Conservation (phyloP, 2,888 invertebrate genomes). For the Chironomus tentans region DNA sequence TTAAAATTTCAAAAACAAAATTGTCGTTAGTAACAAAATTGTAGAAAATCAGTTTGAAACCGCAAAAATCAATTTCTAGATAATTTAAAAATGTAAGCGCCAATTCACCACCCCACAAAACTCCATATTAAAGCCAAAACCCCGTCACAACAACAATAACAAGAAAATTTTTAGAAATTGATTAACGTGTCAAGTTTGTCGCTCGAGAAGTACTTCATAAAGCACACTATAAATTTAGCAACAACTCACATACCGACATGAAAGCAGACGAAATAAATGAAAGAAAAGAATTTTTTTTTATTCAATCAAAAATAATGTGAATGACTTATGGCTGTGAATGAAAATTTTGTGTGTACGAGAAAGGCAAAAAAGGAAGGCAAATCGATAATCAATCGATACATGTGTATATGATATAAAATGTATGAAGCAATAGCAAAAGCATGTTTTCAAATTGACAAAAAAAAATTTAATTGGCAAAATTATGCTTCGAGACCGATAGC, state of each 20-base stretch:
- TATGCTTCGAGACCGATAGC: background rate
- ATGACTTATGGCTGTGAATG: constrained; percentile 11
- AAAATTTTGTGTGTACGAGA: background rate
- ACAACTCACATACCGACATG: constrained; percentile 1
- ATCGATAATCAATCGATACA: constrained; percentile 21
- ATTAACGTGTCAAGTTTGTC: constrained; percentile 6
- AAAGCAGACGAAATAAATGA: background rate
- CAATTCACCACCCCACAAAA: no score
- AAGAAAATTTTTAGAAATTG: background rate
- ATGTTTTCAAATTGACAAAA: constrained; percentile 22
- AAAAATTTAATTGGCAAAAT: constrained; percentile 25
- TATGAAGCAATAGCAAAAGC: background rate
- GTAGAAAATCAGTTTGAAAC: background rate
- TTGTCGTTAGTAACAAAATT: background rate
- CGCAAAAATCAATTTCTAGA: background rate
- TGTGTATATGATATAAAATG: background rate
- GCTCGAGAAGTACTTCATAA: constrained; percentile 4
- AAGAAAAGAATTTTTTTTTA: no score
- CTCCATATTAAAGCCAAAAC: no score
- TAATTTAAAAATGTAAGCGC: no score
- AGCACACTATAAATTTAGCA: constrained; percentile 2
- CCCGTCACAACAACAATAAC: background rate
- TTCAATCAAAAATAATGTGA: background rate
- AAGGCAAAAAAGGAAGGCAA: background rate
- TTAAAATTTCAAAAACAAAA: background rate